Base-by-base conservation (phyloP, 2,797 vertebrate species). In the Pelodytes ibericus region DNA sequence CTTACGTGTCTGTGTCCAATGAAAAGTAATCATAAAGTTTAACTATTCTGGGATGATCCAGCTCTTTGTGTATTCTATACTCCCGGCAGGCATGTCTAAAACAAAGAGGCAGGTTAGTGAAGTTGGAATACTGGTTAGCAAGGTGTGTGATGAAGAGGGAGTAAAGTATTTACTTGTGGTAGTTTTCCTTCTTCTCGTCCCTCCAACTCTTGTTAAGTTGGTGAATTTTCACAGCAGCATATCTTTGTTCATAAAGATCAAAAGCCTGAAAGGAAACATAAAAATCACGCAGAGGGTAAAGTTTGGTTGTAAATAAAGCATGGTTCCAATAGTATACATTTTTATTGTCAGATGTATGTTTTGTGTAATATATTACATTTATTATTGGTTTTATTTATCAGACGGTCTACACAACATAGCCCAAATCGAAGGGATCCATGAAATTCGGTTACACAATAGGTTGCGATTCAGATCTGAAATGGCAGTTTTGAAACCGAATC, bases 121-220 rank as follows among this genome's bases (percentile, higher is more conserved):
- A 77, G 27, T 31, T 77, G 26, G 72, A 9, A 63, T 74, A 44
- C 56, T 77, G 80, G 36, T 64, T 72, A 81, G 72, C 33, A 44
- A 49, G 81, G 79, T 85, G 68, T 80, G 39, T 61, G 80, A 81
- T 79, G 70, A 61, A 84, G 27, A 81, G 83, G 77, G 71, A 5
- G 0, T 72, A 81, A 87, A 71, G 61, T 61, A 81, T 89, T 80
- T 95, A 98, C 97, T 98, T 99, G 89, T 99, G 96, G 86, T 99
- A 99, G 87, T 99, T 99, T 90, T 99, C 97, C 84, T 99, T 99
- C 86, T 99, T 99, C 90, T 99, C 97, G 82, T 99, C 97, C 83
- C 97, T 95, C 97, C 97, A 99, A 92, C 97, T 99, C 90, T 99
- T 99, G 91, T 99, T 99, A 82, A 99, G 96, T 86, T 99, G 97